phyloP scores from a whole-genome alignment of 2,113 vertebrate species.

The Spea multiplicata region DNA sequence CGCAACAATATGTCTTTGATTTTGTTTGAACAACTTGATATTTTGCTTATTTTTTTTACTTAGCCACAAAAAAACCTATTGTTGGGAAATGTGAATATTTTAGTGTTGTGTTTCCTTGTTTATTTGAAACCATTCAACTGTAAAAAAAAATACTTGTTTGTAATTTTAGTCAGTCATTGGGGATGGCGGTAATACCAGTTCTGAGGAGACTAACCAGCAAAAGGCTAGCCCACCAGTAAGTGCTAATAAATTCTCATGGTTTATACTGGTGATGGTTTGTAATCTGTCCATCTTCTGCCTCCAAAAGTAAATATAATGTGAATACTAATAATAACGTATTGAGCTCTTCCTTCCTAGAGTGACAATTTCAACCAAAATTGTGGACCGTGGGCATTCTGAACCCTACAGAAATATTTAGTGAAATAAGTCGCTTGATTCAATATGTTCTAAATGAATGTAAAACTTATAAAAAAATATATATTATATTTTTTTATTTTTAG shows the following conservation, averaged over 20 bases:
- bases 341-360: background rate
- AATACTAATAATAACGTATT: background rate
- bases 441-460: no score
- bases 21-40: no score
- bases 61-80: no score
- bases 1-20: no score
- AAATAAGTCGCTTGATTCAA: no score
- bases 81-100: background rate
- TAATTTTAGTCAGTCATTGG: conserved; percentile 71
- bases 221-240: conserved; percentile 63
- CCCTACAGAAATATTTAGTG: no score
- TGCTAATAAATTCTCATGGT: conserved; percentile 45
- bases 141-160: conserved; percentile 57
- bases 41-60: background rate
- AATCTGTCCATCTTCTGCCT: background rate
- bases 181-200: conserved; percentile 51
- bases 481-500: no score
- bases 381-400: no score
- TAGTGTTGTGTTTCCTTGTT: background rate
- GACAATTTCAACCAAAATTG: background rate
- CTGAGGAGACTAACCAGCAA: conserved; percentile 56
- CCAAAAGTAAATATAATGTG: conserved; percentile 5
- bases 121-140: background rate
- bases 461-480: no score
- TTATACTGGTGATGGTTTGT: conserved; percentile 54